Evolutionary conservation across 2,113 vertebrate species (phyloP), one percentile per base, ranked within the genome.

Genomic region (Halichoerus grypus): DNA sequence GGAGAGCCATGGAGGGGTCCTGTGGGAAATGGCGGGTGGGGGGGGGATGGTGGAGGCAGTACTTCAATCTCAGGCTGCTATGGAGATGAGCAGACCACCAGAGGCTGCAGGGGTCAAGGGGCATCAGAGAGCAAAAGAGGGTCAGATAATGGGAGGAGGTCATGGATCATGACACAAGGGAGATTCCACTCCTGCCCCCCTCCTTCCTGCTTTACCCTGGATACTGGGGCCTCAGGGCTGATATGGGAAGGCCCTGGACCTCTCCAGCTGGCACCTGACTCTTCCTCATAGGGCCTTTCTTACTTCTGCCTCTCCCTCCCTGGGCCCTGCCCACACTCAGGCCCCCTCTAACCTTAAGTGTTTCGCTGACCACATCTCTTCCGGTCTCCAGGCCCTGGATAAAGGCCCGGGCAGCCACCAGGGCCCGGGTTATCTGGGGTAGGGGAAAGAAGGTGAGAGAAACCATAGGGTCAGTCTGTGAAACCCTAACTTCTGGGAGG

Each of bases 301-400:
- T 51, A 63, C 10, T 86, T 83, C 76, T 59, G 21, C 33, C 55
- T 57, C n/a, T 53, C 79, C 79, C 63, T 84, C 69, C 81, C 81
- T 69, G 13, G 39, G 5, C 28, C 36, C 82, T 88, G 22, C 69
- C 85, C 61, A 74, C 24, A 69, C 14, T 55, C 31, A 53, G 36
- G n/a, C 31, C 39, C 83, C 74, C 28, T 71, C 97, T 97, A 96
- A 99, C 99, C 99, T 99, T 99, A 61, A 99, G 98, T 8, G 99
- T 99, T 97, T 99, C 99, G 94, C 98, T 99, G 95, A 99, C 99
- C 83, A 99, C 99, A 83, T 99, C 99, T 93, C 99, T 98, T 84
- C 99, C 99, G 1, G 98, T 98, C 36, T 99, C 99, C 96, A 99
- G 98, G 80, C 99, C 99, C 95, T 99, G 99, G 28, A 99, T 98